Base-by-base conservation (phyloP, 2,797 vertebrate species). In the Amniataba percoides region DNA sequence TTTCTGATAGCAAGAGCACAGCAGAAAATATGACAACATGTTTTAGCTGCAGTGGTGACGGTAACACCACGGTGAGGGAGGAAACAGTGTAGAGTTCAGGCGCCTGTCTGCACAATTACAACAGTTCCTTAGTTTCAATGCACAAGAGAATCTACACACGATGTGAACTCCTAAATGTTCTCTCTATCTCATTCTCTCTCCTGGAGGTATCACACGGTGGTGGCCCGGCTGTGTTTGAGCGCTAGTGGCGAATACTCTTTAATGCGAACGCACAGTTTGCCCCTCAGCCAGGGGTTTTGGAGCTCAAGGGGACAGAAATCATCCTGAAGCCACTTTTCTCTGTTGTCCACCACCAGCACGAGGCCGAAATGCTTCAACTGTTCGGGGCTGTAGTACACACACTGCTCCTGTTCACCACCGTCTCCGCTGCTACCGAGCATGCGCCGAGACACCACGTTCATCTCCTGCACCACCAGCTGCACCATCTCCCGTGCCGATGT, bases 401-500 rank as follows among this genome's bases (percentile, higher is more conserved):
- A 84, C 25, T 93, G 85, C 0, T 94, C 92, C 0, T 92, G 78
- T 5, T 73, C 39, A 11, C 92, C 53, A 1, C 74, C 31, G 5
- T 73, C 86, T 25, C 95, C 94, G 0, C 90, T 59, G 46, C 74
- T 23, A 0, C 93, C 94, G 76, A 95, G 91, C 87, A 96, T 42
- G 0, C 91, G 82, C 0, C 87, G 92, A 0, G 95, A 96, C 62
- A 96, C 74, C 0, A 58, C 18, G 25, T 97, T 97, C 94, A 97
- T 97, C 95, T 98, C 96, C 43, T 96, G 95, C 64, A 98, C 97
- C 79, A 97, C 97, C 88, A 97, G 85, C 83, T 95, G 96, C 40
- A 98, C 94, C 91, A 98, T 96, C 87, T 98, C 97, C 71, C 86
- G 72, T 0, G 96, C 96, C 0, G 96, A 95, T 0, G 96, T 97